phyloP scores from a whole-genome alignment of 2,797 vertebrate genomes.

The Anableps anableps region DNA sequence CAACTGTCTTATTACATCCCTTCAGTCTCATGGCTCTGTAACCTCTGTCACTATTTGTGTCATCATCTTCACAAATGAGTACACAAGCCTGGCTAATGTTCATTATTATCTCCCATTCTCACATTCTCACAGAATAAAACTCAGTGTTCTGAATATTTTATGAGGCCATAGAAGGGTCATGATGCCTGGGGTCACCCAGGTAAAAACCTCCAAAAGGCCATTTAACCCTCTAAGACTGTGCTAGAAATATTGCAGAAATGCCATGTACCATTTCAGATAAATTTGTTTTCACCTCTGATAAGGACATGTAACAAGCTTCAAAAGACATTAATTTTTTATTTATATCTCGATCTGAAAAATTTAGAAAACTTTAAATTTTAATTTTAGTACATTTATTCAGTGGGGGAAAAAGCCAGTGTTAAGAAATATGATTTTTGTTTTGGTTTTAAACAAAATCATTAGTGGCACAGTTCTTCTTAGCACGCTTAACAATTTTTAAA shows the following conservation, averaged over 20 bases:
- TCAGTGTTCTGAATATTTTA: slow-evolving; percentile 67
- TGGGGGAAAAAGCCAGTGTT: neutral
- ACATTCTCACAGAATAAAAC: slow-evolving; percentile 58
- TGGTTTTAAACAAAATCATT: neutral
- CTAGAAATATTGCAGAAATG: slow-evolving; percentile 47
- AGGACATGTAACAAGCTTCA: neutral
- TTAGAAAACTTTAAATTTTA: too few species aligned
- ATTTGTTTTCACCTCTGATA: neutral
- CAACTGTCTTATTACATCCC: slow-evolving; percentile 39
- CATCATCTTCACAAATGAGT: slow-evolving; percentile 62
- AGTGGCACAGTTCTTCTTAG: neutral
- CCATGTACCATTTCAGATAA: neutral
- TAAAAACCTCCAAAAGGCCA: slow-evolving; percentile 45
- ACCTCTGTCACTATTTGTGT: slow-evolving; percentile 60
- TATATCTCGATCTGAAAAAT: neutral
- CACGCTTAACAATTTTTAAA: neutral
- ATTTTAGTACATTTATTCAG: too few species aligned
- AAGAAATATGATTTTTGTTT: neutral
- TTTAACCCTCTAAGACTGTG: slow-evolving; percentile 26
- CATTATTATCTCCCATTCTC: slow-evolving; percentile 51
- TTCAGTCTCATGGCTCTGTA: slow-evolving; percentile 38
- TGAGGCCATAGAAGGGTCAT: slow-evolving; percentile 54
- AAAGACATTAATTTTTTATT: neutral
- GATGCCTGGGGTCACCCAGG: slow-evolving; percentile 59
- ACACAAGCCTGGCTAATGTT: slow-evolving; percentile 49